Evolutionary conservation across 2,113 vertebrate genomes (phyloP).

Genomic region (Furnarius figulus): DNA sequence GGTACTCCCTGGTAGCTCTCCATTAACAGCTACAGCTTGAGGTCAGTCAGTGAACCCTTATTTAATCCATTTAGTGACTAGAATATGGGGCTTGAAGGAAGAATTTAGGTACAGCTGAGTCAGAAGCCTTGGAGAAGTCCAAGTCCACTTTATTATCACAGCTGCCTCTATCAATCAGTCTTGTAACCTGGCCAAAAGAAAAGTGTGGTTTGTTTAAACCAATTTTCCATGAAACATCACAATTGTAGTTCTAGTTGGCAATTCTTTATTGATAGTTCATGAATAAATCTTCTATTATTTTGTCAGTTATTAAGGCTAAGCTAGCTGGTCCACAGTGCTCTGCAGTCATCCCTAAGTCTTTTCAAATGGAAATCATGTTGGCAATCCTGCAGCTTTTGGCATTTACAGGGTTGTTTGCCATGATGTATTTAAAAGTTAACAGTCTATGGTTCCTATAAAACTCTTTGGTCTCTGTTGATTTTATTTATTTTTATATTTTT

Average conservation of each 20-base stretch:
- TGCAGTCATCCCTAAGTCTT: not conserved
- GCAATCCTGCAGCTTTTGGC: not conserved
- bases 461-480: not conserved
- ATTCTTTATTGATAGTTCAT: not conserved
- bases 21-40: not conserved
- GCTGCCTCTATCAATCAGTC: slow-evolving; percentile 17
- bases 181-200: not conserved
- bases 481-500: not conserved
- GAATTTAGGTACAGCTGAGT: slow-evolving; percentile 15
- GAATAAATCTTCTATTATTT: slow-evolving; percentile 12
- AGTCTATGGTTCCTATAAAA: not conserved
- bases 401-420: not conserved
- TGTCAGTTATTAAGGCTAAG: not conserved
- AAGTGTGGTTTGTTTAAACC: slow-evolving; percentile 19
- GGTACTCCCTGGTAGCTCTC: not conserved
- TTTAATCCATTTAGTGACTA: not conserved
- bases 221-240: not conserved
- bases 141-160: not conserved
- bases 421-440: not conserved
- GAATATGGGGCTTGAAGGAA: not conserved
- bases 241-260: not conserved
- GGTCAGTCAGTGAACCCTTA: not conserved
- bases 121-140: not conserved
- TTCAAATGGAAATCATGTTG: not conserved
- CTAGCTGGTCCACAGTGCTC: not conserved